Evolutionary conservation across 2,113 vertebrate genomes (phyloP).

Genomic region (Pseudonaja textilis): DNA sequence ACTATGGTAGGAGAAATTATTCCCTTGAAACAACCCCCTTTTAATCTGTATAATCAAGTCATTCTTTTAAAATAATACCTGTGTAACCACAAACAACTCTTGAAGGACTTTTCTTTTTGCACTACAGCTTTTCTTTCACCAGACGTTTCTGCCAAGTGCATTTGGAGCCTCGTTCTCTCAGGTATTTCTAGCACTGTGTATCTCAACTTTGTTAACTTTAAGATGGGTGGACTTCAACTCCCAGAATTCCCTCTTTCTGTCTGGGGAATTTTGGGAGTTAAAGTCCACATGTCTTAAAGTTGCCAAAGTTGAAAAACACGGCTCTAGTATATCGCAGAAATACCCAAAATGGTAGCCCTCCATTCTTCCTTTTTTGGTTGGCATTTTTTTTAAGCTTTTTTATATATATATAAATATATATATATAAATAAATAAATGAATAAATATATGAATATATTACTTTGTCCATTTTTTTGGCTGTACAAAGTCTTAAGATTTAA

Average conservation of each 20-base stretch:
- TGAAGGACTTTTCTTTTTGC: slow-evolving; percentile 79
- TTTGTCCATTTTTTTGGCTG: slow-evolving; percentile 91
- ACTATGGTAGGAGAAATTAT: background rate
- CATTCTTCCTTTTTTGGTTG: slow-evolving; percentile 80
- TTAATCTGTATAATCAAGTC: slow-evolving; percentile 1
- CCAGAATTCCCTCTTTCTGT: background rate
- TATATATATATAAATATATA: slow-evolving; percentile 9
- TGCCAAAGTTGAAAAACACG: background rate
- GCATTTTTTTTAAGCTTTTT: slow-evolving; percentile 85
- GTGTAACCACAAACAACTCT: slow-evolving; percentile 59
- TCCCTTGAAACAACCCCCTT: background rate
- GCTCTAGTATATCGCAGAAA: slow-evolving; percentile 83
- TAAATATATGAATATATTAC: slow-evolving; percentile 81
- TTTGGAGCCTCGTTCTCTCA: slow-evolving; percentile 81
- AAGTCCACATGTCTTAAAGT: background rate
- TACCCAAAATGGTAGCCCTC: slow-evolving; percentile 83
- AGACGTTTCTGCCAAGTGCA: slow-evolving; percentile 79
- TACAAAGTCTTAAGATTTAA: slow-evolving; percentile 93
- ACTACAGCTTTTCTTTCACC: slow-evolving; percentile 78
- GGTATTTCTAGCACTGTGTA: slow-evolving; percentile 78
- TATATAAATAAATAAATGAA: slow-evolving; percentile 61
- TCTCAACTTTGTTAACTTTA: background rate
- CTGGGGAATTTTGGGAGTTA: background rate
- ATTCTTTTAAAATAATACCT: slow-evolving; percentile 30
- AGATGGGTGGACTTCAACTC: background rate